These are phyloP conservation scores for Nasonia giraulti DNA, from an alignment of 1,140 invertebrate species.

Conservation along the genomic window DNA sequence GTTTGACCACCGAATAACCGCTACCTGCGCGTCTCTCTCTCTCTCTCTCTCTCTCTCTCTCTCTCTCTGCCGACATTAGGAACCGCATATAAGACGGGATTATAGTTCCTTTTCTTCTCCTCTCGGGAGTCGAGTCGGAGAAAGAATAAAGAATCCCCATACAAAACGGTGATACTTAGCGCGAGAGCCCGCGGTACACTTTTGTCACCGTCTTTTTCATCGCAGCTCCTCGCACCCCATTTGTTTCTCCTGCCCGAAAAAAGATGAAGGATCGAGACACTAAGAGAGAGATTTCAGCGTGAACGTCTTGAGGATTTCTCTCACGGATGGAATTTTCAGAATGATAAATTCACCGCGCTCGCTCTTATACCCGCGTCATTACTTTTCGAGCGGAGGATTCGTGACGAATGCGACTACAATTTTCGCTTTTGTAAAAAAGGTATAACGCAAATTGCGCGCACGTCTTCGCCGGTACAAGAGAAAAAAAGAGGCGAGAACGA, in stretches of 20 bases:
- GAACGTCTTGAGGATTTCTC: not conserved
- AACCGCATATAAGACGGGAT: not conserved
- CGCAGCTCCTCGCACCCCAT: not conserved
- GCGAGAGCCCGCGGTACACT: constrained; percentile 3
- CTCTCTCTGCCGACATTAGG: not conserved
- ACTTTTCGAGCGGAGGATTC: not conserved
- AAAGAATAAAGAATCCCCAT: not conserved
- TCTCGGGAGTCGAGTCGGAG: not conserved
- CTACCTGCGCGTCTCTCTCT: not conserved
- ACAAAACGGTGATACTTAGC: constrained; percentile 7
- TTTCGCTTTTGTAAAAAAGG: not conserved
- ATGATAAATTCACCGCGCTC: constrained; percentile 12
- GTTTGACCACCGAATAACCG: not conserved
- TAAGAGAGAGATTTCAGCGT: constrained; percentile 16
- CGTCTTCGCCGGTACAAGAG: not conserved
- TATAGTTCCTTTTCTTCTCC: constrained; percentile 17
- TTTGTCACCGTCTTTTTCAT: constrained; percentile 13
- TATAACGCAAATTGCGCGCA: not conserved
- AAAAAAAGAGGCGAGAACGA: not conserved
- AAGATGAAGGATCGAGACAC: not conserved
- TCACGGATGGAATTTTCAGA: constrained; percentile 23
- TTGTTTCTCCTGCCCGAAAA: not conserved
- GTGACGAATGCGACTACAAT: constrained; percentile 16
- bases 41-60: not conserved
- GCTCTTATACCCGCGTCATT: not conserved